Conservation (phyloP, 2,113 vertebrate genomes). For the Vidua macroura region DNA sequence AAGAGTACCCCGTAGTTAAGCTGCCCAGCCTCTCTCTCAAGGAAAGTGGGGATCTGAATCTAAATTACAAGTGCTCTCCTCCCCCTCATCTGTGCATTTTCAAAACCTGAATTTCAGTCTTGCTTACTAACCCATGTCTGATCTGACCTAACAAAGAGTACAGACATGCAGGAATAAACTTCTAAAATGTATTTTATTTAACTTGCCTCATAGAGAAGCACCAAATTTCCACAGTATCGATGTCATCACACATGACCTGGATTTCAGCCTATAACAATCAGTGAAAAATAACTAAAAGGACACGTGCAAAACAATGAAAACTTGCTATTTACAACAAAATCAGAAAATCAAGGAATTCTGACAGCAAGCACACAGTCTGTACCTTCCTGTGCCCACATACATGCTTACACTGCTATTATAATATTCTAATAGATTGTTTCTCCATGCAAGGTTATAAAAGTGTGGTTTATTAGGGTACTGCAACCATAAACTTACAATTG, state of each 20-base stretch:
- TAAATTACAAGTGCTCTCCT: slow-evolving; percentile 2
- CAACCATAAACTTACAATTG: neutral
- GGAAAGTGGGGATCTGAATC: neutral
- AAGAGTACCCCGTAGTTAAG: neutral
- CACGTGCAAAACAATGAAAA: neutral
- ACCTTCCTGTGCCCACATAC: neutral
- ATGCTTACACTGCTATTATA: neutral
- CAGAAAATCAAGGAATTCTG: neutral
- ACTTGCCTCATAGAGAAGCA: neutral
- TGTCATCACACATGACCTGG: neutral
- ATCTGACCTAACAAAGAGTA: neutral
- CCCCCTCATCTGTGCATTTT: slow-evolving; percentile 3
- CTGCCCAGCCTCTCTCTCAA: neutral
- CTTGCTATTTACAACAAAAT: neutral
- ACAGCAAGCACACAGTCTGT: neutral
- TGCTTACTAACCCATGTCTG: neutral
- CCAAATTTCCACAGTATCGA: neutral
- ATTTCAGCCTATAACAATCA: neutral
- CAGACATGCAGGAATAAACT: neutral
- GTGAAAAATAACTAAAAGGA: neutral
- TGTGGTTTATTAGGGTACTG: slow-evolving; percentile 28
- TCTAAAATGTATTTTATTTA: neutral
- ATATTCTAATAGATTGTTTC: neutral
- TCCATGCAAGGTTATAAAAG: slow-evolving; percentile 29
- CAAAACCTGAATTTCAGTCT: neutral